Evolutionary conservation across 1,140 invertebrate genomes (phyloP), one percentile per base, ranked within the genome.

Genomic region (Physella acuta): DNA sequence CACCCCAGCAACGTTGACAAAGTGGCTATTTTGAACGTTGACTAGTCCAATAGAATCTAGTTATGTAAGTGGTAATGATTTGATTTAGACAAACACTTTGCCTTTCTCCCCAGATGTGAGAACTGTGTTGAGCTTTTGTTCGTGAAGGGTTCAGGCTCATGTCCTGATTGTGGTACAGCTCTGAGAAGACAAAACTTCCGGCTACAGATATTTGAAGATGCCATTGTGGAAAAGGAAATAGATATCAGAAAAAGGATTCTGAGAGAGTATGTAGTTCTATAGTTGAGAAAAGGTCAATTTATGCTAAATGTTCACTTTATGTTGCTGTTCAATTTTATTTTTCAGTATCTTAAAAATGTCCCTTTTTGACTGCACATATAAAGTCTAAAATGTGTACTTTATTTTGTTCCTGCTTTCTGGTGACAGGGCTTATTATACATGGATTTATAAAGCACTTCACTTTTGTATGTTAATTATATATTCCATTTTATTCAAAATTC

Each of bases 201-300:
- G 51, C 89, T 97, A 26, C 95, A 98, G 80, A 85, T 98, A 4
- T 99, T 99, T 82, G 97, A 99, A 87, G 96, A 99, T 88, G 86
- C 95, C 1, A 89, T 89, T 85, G 93, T 99, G 1, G 97, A 99
- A 86, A 98, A 98, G 82, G 97, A 99, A 88, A 91, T 99, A 11
- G 95, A 98, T 77, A 97, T 99, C 75, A 87, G 97, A 26, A 93
- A 92, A 81, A 89, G 91, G 77, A 89, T 98, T 33, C 82, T 97
- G 0, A 91, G 92, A 80, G 83, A 85, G 84, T 85, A 78, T 76
- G 75, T 75, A 36, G 28, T n/a, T n/a, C n/a, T n/a, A n/a, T n/a
- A n/a, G n/a, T n/a, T n/a, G n/a, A n/a, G n/a, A n/a, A n/a, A n/a
- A n/a, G n/a, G n/a, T n/a, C n/a, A n/a, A n/a, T n/a, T n/a, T n/a